Percentiles rank a stretch among this genome's conserved stretches.
phyloP scores from a whole-genome alignment of 2,113 vertebrate species.

The Mastomys natalensis region DNA sequence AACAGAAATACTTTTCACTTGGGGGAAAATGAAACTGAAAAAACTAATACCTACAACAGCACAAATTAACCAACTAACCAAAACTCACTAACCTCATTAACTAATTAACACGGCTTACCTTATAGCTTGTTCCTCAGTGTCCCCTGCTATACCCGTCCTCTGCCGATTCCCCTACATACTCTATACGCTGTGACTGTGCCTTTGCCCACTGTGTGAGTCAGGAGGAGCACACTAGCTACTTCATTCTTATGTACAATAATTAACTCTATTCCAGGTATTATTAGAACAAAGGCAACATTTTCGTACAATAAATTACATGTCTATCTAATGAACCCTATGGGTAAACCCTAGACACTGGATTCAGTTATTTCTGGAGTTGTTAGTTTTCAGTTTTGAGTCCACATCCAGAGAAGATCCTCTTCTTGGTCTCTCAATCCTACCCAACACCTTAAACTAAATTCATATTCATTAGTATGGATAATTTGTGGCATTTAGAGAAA shows the following conservation, averaged over 20 bases:
- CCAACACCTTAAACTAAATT: neutral
- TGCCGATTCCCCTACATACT: neutral
- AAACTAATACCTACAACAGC: too few species aligned
- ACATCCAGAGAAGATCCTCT: neutral
- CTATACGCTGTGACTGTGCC: neutral
- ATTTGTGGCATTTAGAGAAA: neutral
- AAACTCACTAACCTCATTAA: neutral
- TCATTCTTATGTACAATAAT: neutral
- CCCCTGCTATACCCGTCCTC: fast-evolving
- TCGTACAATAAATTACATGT: neutral
- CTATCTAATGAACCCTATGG: neutral
- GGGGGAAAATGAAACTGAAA: neutral
- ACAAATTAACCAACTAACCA: neutral
- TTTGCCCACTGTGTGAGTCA: neutral
- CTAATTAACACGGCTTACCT: fast-evolving
- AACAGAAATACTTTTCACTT: neutral
- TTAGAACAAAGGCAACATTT: conserved; percentile 7
- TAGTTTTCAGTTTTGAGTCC: neutral
- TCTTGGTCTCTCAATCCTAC: neutral
- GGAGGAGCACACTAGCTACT: neutral
- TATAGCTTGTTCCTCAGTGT: neutral
- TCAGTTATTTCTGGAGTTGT: neutral
- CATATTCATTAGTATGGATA: neutral
- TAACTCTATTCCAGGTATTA: neutral
- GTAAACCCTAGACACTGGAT: neutral